phyloP scores from a whole-genome alignment of 2,797 vertebrate species.

The Chromis chromis region DNA sequence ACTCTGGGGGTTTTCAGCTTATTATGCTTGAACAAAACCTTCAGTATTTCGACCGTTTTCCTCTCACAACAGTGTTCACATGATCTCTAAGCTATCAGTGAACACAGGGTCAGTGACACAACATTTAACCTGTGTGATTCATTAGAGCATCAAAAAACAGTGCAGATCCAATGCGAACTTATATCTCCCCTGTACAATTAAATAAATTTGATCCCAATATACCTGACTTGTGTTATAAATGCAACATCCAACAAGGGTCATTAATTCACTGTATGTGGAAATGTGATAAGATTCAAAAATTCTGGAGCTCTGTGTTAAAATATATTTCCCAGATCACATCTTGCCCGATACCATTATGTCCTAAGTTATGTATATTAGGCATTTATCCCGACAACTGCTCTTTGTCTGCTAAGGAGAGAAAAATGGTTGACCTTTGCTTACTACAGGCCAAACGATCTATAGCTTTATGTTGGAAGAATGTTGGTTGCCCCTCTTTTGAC shows the following conservation, averaged over 20 bases:
- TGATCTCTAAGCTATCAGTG: constrained; percentile 13
- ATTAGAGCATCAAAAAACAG: constrained; percentile 30
- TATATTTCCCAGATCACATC: no score
- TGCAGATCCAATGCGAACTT: constrained; percentile 12
- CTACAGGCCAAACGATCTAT: no score
- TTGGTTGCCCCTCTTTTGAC: no score
- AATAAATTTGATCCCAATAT: not conserved
- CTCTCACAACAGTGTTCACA: not conserved
- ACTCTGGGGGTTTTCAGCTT: constrained; percentile 25
- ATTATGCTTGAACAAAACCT: constrained; percentile 25
- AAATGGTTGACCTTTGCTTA: no score
- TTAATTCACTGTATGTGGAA: not conserved
- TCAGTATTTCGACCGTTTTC: constrained; percentile 19
- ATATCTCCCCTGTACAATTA: not conserved
- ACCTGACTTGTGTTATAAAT: not conserved
- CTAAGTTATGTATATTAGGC: no score
- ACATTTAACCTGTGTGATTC: constrained; percentile 41
- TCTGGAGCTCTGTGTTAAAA: no score
- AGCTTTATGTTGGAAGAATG: no score
- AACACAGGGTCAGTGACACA: constrained; percentile 25
- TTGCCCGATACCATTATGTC: no score
- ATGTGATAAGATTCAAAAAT: not conserved
- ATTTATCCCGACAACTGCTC: no score
- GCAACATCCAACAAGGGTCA: no score
- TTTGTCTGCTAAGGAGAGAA: no score